phyloP scores from a whole-genome alignment of 2,888 invertebrate genomes.

The Pogonocherus hispidulus region DNA sequence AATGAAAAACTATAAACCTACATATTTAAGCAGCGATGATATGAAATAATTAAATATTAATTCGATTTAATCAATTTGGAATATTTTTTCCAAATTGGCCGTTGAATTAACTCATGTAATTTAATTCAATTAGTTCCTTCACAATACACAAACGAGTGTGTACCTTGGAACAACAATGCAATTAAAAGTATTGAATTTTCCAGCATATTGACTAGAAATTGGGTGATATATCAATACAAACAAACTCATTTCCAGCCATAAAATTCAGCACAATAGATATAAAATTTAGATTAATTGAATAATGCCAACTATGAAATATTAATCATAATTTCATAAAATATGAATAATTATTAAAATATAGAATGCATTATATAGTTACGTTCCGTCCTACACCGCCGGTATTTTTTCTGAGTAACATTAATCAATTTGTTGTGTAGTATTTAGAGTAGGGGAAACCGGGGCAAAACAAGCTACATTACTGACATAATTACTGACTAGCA shows the following conservation, averaged over 20 bases:
- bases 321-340: conserved; percentile 21
- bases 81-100: no score
- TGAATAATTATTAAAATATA: conserved; percentile 12
- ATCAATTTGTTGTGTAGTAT: not conserved
- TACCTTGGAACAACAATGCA: not conserved
- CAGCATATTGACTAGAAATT: conserved; percentile 1
- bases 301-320: conserved; percentile 5
- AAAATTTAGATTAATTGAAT: conserved; percentile 25
- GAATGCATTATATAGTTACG: not conserved
- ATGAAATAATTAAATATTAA: no score
- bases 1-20: no score
- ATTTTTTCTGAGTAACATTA: not conserved
- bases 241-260: conserved; percentile 16
- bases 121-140: not conserved
- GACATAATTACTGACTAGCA: no score
- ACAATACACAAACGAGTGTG: not conserved
- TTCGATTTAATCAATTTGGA: no score
- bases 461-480: no score
- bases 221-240: conserved; percentile 4
- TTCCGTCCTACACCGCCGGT: not conserved
- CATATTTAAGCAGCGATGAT: no score
- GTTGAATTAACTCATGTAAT: no score
- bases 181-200: conserved; percentile 1
- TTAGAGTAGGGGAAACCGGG: no score
- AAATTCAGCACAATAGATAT: not conserved